Base-by-base conservation (phyloP, 2,888 invertebrate genomes). In the Hesperia comma region DNA sequence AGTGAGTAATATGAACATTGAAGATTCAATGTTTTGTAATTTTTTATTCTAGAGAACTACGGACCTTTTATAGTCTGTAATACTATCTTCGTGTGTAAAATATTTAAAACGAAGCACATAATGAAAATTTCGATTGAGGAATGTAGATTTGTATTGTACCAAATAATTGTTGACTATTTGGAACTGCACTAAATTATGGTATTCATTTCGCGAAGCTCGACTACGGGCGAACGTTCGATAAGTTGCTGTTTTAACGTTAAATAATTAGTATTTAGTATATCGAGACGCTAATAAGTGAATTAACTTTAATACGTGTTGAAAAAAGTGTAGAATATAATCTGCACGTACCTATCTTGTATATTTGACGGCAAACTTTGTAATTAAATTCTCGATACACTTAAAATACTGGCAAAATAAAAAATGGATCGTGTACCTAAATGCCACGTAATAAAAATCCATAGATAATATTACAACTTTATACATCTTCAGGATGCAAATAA, bases 31-130 rank as follows among this genome's bases (percentile, higher is more conserved):
- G 60, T 66, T 66, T 67, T 55, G 54, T 55, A 37, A 61, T 60
- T 14, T 60, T 66, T 66, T 43, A 53, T 33, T 54, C 15, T 33
- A 54, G n/a, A 33, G 15, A 54, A 15, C 10, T 26, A 14, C n/a
- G 51, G 61, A 46, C 55, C 46, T 54, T 61, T 54, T 61, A 46
- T 37, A 26, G 37, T 37, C 6, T 6, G 33, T 37, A 37, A 12
- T 10, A 14, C 60, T 67, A 61, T 61, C n/a, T 54, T 61, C 37
- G 55, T 55, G 37, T 67, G 61, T 66, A 67, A 61, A 66, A 60
- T 26, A 61, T 67, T 61, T 55, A 49, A 14, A 60, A 55, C 46
- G 26, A 37, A 33, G 55, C 61, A 67, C 46, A 26, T 55, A 55
- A 49, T 61, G 66, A 46, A 55, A 43, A 33, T 43, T 67, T 60